Conservation (phyloP, 1,140 invertebrate genomes). For the Neodiprion fabricii region DNA sequence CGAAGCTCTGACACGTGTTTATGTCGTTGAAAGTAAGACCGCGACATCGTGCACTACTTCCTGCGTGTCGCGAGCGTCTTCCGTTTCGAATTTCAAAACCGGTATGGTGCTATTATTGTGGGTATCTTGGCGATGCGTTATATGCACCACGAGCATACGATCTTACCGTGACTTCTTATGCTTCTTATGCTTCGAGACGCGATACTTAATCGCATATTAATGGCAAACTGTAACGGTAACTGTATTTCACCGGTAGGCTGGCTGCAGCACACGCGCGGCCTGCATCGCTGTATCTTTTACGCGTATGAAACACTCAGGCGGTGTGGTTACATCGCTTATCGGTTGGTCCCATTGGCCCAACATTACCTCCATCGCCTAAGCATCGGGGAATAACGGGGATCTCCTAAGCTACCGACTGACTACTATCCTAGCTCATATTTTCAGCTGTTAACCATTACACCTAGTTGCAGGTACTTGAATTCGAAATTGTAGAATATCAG, state of each 20-base stretch:
- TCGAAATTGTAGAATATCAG: too few relatives aligned
- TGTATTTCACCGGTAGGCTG: constrained; percentile 16
- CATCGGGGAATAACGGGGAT: background rate
- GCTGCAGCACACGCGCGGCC: background rate
- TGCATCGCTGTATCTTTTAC: background rate
- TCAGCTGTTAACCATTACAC: background rate
- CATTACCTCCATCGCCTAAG: background rate
- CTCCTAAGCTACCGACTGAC: background rate
- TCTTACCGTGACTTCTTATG: background rate
- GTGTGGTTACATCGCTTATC: background rate
- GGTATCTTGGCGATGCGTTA: too few relatives aligned
- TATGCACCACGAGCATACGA: too few relatives aligned
- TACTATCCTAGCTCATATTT: background rate
- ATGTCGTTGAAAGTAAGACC: background rate
- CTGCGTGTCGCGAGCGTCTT: background rate
- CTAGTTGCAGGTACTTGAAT: too few relatives aligned
- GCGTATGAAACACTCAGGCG: background rate
- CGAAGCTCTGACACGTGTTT: background rate
- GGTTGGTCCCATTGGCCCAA: background rate
- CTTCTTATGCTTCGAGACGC: background rate
- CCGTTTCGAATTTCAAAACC: background rate
- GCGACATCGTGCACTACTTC: too few relatives aligned
- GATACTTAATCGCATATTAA: constrained; percentile 38
- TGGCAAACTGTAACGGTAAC: constrained; percentile 32
- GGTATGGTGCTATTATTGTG: too few relatives aligned